phyloP scores from a whole-genome alignment of 2,888 invertebrate species.

The Pristionchus exspectatus region DNA sequence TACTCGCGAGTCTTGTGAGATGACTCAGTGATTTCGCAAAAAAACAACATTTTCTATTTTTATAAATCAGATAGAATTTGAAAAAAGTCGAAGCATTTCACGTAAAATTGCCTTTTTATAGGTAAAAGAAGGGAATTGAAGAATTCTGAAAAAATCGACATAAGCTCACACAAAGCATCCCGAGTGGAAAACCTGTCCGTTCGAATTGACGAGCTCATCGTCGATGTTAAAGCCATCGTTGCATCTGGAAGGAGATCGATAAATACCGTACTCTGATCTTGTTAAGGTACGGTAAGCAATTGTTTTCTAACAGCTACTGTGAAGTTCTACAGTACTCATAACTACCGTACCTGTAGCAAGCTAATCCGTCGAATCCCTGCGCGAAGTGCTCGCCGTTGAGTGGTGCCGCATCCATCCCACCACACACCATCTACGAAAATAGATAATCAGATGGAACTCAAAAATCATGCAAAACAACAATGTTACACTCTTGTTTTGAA shows the following conservation, averaged over 20 bases:
- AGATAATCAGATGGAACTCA: neutral
- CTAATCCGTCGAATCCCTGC: conserved; percentile 74
- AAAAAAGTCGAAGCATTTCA: too few relatives aligned
- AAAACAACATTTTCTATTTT: too few relatives aligned
- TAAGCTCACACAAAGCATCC: conserved; percentile 96
- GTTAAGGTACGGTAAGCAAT: too few relatives aligned
- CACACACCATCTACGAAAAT: conserved; percentile 69
- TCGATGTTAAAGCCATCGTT: conserved; percentile 95
- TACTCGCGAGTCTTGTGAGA: neutral
- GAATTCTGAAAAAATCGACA: too few relatives aligned
- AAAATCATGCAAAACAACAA: too few relatives aligned
- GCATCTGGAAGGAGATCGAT: conserved; percentile 88
- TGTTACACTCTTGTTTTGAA: too few relatives aligned
- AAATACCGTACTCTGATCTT: conserved; percentile 10
- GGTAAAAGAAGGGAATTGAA: too few relatives aligned
- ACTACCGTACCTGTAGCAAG: conserved; percentile 69
- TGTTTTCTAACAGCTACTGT: neutral
- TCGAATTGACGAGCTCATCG: conserved; percentile 98
- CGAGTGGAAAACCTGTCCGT: conserved; percentile 98
- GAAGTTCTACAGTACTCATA: too few relatives aligned
- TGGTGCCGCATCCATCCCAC: conserved; percentile 66
- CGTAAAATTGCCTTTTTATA: too few relatives aligned
- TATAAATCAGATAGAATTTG: too few relatives aligned
- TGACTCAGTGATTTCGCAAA: neutral
- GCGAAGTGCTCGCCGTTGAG: conserved; percentile 71